phyloP scores from a whole-genome alignment of 2,888 invertebrate species.

The Oligia latruncula region DNA sequence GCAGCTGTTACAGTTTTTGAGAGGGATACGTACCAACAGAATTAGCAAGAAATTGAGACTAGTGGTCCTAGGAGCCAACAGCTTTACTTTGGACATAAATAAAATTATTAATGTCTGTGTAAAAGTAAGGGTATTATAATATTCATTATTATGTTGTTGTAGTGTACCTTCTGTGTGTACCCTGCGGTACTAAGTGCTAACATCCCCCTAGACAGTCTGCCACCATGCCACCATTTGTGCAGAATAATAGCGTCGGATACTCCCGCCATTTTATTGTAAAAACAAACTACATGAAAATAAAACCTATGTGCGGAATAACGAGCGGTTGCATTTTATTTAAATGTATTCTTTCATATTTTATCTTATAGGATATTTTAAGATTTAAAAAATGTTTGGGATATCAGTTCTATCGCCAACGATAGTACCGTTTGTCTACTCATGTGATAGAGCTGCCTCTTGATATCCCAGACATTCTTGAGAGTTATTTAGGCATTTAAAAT shows the following conservation, averaged over 20 bases:
- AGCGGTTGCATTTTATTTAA: conserved; percentile 24
- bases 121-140: not conserved
- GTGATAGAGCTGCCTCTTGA: not conserved
- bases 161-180: conserved; percentile 8
- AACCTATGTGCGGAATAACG: conserved; percentile 29
- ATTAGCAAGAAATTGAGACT: not conserved
- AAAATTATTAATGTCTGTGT: no score
- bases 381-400: not conserved
- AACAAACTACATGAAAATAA: conserved; percentile 33
- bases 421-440: no score
- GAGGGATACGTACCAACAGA: no score
- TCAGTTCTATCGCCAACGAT: not conserved
- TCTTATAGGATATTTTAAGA: not conserved
- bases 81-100: not conserved
- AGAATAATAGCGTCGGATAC: conserved; percentile 27
- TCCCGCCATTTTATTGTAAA: conserved; percentile 34
- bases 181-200: not conserved
- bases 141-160: not conserved
- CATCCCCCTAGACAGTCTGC: conserved; percentile 25
- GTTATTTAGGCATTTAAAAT: not conserved
- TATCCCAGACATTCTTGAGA: not conserved
- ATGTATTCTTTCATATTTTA: not conserved
- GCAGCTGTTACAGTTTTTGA: not conserved
- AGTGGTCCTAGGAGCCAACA: no score
- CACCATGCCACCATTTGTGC: conserved; percentile 14